Evolutionary conservation across 1,140 invertebrate species (phyloP).

Genomic region (Zaprionus vittiger): DNA sequence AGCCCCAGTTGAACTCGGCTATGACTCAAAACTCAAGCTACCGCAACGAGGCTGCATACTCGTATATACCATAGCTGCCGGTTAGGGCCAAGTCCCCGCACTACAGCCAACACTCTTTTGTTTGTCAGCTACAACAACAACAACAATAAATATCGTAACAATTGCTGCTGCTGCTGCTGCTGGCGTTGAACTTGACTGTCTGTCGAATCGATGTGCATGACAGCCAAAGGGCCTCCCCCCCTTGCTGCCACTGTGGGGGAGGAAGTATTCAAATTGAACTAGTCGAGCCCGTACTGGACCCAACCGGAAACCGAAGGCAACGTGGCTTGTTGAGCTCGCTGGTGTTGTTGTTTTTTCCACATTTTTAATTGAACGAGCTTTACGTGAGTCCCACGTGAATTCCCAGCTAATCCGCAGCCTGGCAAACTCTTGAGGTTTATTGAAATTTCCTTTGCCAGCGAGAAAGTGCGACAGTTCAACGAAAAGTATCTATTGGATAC

Average conservation of each 20-base stretch:
- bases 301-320: conserved; percentile 73
- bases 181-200: conserved; percentile 82
- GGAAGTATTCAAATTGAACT: conserved; percentile 79
- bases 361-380: conserved; percentile 67
- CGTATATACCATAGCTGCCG: conserved; percentile 11
- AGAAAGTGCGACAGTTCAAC: background rate
- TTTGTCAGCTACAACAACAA: conserved; percentile 48
- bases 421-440: conserved; percentile 35
- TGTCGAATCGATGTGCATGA: conserved; percentile 77
- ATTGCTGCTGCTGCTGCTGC: conserved; percentile 65
- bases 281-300: conserved; percentile 50
- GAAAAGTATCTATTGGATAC: background rate
- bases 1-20: conserved; percentile 42
- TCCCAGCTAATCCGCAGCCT: conserved; percentile 29
- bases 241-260: conserved; percentile 60
- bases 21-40: conserved; percentile 81
- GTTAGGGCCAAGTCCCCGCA: background rate
- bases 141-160: conserved; percentile 52
- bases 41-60: conserved; percentile 66
- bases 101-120: conserved; percentile 48
- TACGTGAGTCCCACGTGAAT: conserved; percentile 18
- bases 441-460: background rate
- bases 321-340: conserved; percentile 39
- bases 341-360: conserved; percentile 56
- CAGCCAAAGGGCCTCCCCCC: conserved; percentile 54